Percentiles rank a stretch among this genome's conserved stretches.
Conservation (phyloP, 2,888 invertebrate genomes). For the Zaprionus obscuricornis region DNA sequence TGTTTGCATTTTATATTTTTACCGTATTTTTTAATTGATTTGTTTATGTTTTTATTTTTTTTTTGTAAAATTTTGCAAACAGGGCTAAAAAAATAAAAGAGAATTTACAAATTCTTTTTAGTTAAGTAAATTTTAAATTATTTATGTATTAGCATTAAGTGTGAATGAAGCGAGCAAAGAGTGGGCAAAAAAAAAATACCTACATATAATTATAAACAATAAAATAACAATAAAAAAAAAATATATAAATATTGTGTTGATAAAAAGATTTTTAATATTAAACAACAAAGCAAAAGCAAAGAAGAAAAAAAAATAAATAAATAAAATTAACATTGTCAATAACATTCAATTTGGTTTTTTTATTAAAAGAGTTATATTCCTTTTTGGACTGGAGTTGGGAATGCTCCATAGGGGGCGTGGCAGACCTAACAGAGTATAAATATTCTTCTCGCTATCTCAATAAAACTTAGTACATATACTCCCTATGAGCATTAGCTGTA, state of each 20-base stretch:
- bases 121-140: constrained; percentile 54
- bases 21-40: background rate
- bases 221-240: no score
- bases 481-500: no score
- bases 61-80: constrained; percentile 13
- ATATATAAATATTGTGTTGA: constrained; percentile 27
- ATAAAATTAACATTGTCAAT: constrained; percentile 24
- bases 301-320: constrained; percentile 22
- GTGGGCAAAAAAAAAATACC: constrained; percentile 27
- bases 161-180: constrained; percentile 25
- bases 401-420: no score
- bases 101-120: constrained; percentile 22
- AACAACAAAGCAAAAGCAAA: no score
- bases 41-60: constrained; percentile 22
- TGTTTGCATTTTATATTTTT: constrained; percentile 20
- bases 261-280: constrained; percentile 60
- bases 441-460: no score
- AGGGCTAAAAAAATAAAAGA: constrained; percentile 23
- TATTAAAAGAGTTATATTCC: no score
- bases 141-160: constrained; percentile 61
- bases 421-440: no score
- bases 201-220: constrained; percentile 30
- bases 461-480: no score
- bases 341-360: constrained; percentile 1
- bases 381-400: no score